Evolutionary conservation across 2,888 invertebrate species (phyloP).

Genomic region (Hesperia comma): DNA sequence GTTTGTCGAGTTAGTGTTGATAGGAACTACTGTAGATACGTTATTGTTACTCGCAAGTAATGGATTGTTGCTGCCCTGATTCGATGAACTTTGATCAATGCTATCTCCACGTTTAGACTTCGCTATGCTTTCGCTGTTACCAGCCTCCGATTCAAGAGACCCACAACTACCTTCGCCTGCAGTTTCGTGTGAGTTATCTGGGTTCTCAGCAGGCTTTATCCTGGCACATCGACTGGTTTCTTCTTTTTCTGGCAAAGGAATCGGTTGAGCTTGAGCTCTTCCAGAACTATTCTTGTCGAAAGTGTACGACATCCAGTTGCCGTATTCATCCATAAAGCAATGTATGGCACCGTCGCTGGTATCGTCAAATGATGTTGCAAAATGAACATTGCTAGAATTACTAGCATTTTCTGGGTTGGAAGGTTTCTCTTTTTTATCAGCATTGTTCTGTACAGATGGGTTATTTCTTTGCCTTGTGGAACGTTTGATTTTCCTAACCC

Average conservation of each 20-base stretch:
- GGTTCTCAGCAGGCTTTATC: conserved; percentile 64
- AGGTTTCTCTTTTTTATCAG: conserved; percentile 66
- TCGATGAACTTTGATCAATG: conserved; percentile 78
- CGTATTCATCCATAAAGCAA: conserved; percentile 93
- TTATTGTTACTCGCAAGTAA: conserved; percentile 76
- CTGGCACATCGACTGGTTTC: conserved; percentile 59
- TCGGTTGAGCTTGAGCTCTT: conserved; percentile 70
- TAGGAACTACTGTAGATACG: conserved; percentile 74
- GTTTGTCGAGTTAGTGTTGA: conserved; percentile 69
- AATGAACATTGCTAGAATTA: conserved; percentile 80
- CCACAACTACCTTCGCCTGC: conserved; percentile 78
- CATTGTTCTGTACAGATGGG: conserved; percentile 59
- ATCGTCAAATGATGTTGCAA: conserved; percentile 92
- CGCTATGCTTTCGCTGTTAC: conserved; percentile 66
- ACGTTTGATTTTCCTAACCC: conserved; percentile 83
- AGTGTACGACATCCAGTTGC: conserved; percentile 92
- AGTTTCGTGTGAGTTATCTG: conserved; percentile 71
- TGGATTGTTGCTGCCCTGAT: conserved; percentile 81
- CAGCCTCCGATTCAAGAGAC: conserved; percentile 76
- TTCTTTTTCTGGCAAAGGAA: conserved; percentile 67
- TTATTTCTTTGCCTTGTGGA: conserved; percentile 79
- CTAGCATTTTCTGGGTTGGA: conserved; percentile 57
- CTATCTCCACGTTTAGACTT: conserved; percentile 73
- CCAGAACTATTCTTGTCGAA: conserved; percentile 91
- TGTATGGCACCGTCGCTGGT: conserved; percentile 93